Percentiles rank a stretch among this genome's conserved stretches.
Conservation (phyloP, 1,140 invertebrate species). For the Elymnias hypermnestra region DNA sequence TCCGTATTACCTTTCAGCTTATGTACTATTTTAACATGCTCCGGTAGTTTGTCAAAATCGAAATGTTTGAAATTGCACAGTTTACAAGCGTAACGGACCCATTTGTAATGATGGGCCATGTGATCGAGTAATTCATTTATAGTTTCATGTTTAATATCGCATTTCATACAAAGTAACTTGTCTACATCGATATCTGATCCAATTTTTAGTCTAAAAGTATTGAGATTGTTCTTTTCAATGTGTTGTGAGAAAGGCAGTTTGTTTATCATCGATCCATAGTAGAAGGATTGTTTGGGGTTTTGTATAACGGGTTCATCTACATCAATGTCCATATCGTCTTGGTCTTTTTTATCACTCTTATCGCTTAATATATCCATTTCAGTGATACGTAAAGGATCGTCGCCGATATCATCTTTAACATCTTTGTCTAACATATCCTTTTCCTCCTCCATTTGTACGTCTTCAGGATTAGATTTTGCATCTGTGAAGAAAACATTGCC, state of each 20-base stretch:
- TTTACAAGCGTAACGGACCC: constrained; percentile 77
- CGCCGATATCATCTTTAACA: constrained; percentile 9
- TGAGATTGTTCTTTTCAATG: constrained; percentile 54
- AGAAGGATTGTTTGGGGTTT: constrained; percentile 9
- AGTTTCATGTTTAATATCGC: constrained; percentile 56
- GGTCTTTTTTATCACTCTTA: constrained; percentile 4
- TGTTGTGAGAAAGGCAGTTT: constrained; percentile 48
- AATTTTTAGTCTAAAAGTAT: constrained; percentile 48
- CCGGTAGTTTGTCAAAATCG: constrained; percentile 73
- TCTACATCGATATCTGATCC: constrained; percentile 38
- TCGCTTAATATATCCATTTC: constrained; percentile 12
- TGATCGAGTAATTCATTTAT: constrained; percentile 71
- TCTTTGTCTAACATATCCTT: constrained; percentile 1
- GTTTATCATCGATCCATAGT: constrained; percentile 19
- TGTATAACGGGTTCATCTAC: constrained; percentile 3
- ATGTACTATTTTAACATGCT: constrained; percentile 75
- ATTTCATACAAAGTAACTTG: constrained; percentile 58
- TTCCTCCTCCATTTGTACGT: neutral
- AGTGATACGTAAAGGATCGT: neutral
- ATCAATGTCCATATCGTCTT: constrained; percentile 7
- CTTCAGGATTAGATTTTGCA: constrained; percentile 1
- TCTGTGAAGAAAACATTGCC: constrained; percentile 4
- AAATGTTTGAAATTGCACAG: constrained; percentile 77
- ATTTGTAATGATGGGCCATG: constrained; percentile 76
- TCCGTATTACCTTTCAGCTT: constrained; percentile 64